Percentiles rank a stretch among this genome's conserved stretches.
These are phyloP conservation scores for Raja brachyura DNA, from an alignment of 2,113 vertebrate species.

Conservation along the genomic window DNA sequence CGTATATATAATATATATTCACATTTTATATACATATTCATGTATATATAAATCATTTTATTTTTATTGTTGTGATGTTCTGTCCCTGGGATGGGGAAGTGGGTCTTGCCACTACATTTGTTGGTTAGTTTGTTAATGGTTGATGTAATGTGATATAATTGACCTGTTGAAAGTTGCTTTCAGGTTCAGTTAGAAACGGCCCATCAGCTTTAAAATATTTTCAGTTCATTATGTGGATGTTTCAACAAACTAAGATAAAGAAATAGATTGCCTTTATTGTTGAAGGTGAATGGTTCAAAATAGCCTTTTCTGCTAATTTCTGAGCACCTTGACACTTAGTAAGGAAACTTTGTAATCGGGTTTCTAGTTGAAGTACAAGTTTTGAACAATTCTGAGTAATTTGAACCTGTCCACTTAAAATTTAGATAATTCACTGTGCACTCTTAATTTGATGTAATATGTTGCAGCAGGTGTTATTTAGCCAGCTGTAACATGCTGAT, in stretches of 20 bases:
- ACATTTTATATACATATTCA: slow-evolving; percentile 28
- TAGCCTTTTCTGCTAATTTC: background rate
- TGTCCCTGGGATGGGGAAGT: slow-evolving; percentile 1
- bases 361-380: background rate
- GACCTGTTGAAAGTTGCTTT: slow-evolving; percentile 1
- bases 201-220: slow-evolving; percentile 9
- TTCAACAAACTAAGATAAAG: slow-evolving; percentile 10
- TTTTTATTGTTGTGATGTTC: slow-evolving; percentile 26
- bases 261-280: slow-evolving; percentile 31
- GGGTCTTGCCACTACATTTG: slow-evolving; percentile 35
- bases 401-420: background rate
- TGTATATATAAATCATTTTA: slow-evolving; percentile 24
- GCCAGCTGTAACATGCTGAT: background rate
- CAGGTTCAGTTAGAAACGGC: slow-evolving; percentile 17
- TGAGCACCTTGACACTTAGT: background rate
- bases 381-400: slow-evolving; percentile 7
- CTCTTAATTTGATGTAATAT: background rate
- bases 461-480: background rate
- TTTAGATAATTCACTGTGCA: background rate
- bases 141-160: slow-evolving; percentile 1
- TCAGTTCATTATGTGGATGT: background rate
- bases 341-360: background rate
- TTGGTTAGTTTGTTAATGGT: slow-evolving; percentile 27
- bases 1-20: slow-evolving; percentile 23
- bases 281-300: background rate